Conservation (phyloP, 2,797 vertebrate genomes). For the Austrolebias charrua region DNA sequence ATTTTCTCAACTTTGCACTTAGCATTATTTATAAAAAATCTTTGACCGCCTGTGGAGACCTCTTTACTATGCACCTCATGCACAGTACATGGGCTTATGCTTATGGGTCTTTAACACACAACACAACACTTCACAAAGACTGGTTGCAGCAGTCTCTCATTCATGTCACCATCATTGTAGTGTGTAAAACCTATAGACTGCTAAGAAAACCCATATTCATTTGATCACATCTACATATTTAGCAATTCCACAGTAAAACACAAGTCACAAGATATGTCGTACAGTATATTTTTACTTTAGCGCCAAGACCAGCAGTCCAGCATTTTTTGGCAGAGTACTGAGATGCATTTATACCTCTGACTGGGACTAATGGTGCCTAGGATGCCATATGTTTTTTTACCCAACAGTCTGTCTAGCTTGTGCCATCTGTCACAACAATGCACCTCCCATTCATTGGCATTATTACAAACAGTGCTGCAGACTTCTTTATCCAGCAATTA, state of each 20-base stretch:
- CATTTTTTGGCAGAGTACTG: conserved; percentile 39
- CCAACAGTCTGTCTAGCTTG: conserved; percentile 48
- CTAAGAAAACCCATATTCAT: no score
- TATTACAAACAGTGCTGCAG: conserved; percentile 22
- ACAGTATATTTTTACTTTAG: conserved; percentile 10
- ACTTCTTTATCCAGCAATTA: conserved; percentile 44
- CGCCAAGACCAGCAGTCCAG: conserved; percentile 20
- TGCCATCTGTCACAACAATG: conserved; percentile 68
- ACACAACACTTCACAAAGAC: no score
- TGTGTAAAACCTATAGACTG: no score
- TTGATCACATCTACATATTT: no score
- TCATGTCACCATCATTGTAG: no score
- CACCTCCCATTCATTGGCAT: conserved; percentile 28
- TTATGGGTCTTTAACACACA: no score
- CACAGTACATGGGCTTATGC: no score
- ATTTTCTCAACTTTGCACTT: no score
- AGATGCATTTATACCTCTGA: conserved; percentile 60
- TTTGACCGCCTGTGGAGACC: no score
- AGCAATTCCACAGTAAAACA: background rate
- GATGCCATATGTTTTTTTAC: conserved; percentile 70
- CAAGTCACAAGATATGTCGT: background rate
- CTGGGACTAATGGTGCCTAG: conserved; percentile 47
- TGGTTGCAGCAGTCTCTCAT: no score
- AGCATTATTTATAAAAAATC: no score
- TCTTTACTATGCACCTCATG: no score